phyloP scores from a whole-genome alignment of 2,797 vertebrate genomes.

The Cryptoprocta ferox region DNA sequence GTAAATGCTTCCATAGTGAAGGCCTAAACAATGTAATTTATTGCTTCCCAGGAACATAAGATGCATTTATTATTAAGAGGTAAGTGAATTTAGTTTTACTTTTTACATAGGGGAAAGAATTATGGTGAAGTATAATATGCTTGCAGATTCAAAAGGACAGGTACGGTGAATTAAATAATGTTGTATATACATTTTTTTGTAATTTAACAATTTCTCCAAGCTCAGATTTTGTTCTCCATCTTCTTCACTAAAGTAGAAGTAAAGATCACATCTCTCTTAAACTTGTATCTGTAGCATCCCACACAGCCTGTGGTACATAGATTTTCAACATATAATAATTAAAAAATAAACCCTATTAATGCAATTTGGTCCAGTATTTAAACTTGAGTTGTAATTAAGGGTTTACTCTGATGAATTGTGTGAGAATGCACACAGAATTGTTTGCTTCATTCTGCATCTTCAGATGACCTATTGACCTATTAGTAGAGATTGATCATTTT shows the following conservation, averaged over 20 bases:
- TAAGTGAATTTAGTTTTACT: neutral
- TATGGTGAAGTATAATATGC: neutral
- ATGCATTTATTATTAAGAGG: conserved; percentile 42
- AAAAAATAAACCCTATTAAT: neutral
- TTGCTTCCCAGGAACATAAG: conserved; percentile 51
- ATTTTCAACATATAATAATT: neutral
- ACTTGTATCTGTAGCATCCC: neutral
- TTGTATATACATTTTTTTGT: neutral
- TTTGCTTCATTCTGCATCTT: neutral
- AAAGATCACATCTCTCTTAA: neutral
- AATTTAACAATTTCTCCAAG: neutral
- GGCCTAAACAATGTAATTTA: neutral
- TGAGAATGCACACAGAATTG: neutral
- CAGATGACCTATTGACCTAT: neutral
- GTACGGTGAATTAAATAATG: conserved; percentile 2
- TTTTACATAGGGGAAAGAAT: conserved; percentile 19
- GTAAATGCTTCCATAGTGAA: neutral
- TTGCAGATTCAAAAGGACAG: neutral
- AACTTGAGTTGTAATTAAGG: neutral
- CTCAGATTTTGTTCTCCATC: neutral
- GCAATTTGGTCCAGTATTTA: neutral
- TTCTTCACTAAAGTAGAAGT: neutral
- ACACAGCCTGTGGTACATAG: neutral
- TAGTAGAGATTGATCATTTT: neutral
- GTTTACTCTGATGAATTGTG: neutral